Conservation (phyloP, 2,797 vertebrate genomes). For the Nothura maculosa region DNA sequence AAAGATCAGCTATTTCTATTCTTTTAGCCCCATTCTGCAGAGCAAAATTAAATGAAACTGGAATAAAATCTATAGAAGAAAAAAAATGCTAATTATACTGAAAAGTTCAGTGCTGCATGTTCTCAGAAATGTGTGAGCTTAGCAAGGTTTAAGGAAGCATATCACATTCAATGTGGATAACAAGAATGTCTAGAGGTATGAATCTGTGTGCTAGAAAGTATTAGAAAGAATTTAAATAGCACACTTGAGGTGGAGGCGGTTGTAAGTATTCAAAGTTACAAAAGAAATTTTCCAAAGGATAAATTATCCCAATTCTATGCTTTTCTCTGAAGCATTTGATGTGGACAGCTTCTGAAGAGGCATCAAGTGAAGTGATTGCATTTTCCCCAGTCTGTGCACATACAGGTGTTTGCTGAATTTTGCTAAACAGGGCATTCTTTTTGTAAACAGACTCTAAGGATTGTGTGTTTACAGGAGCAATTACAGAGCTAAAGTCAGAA, state of each 20-base stretch:
- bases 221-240: constrained; percentile 10
- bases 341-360: not conserved
- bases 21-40: not conserved
- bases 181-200: not conserved
- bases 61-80: not conserved
- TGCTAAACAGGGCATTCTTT: not conserved
- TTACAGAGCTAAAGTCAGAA: not conserved
- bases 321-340: not conserved
- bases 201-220: not conserved
- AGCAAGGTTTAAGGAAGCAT: not conserved
- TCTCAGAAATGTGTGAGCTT: not conserved
- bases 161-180: not conserved
- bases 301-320: not conserved
- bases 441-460: not conserved
- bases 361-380: not conserved
- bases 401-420: not conserved
- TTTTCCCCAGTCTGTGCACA: not conserved
- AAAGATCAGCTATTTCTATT: not conserved
- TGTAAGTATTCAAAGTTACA: not conserved
- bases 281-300: not conserved
- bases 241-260: not conserved
- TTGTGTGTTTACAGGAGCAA: not conserved
- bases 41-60: not conserved
- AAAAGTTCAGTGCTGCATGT: not conserved
- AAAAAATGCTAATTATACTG: not conserved